Percentiles rank a stretch among this genome's conserved stretches.
Conservation (phyloP, 2,888 invertebrate species). For the Hesperia comma region DNA sequence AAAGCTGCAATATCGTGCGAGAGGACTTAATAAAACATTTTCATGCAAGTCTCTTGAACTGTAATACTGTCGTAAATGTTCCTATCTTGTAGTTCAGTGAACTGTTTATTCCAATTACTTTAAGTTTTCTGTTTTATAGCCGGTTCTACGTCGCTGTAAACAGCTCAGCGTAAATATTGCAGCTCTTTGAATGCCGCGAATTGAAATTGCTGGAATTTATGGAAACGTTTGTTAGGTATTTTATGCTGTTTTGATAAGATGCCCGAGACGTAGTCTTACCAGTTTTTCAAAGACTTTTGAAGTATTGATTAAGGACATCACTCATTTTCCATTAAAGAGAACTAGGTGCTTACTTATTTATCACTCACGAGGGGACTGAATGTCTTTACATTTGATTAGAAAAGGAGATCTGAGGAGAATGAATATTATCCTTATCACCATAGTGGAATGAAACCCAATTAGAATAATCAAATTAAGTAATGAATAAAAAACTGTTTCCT, state of each 20-base stretch:
- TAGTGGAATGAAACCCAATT: no score
- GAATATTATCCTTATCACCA: no score
- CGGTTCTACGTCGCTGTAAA: not conserved
- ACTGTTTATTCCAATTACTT: constrained; percentile 3
- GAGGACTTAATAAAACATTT: not conserved
- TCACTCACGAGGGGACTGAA: no score
- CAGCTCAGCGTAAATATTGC: constrained; percentile 1
- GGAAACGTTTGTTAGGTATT: not conserved
- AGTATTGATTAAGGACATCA: not conserved
- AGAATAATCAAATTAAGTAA: no score
- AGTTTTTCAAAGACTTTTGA: no score
- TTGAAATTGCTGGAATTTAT: not conserved
- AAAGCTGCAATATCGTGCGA: not conserved
- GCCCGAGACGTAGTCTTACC: no score
- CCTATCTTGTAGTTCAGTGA: constrained; percentile 14
- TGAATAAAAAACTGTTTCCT: no score
- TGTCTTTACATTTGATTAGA: no score
- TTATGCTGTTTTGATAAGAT: not conserved
- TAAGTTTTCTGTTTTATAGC: constrained; percentile 20
- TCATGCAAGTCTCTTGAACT: constrained; percentile 2
- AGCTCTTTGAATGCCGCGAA: not conserved
- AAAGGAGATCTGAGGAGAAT: no score
- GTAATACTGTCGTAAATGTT: constrained; percentile 25
- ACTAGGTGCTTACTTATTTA: no score
- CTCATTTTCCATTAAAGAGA: no score